Conservation (phyloP, 2,113 vertebrate genomes). For the Empidonax alnorum region DNA sequence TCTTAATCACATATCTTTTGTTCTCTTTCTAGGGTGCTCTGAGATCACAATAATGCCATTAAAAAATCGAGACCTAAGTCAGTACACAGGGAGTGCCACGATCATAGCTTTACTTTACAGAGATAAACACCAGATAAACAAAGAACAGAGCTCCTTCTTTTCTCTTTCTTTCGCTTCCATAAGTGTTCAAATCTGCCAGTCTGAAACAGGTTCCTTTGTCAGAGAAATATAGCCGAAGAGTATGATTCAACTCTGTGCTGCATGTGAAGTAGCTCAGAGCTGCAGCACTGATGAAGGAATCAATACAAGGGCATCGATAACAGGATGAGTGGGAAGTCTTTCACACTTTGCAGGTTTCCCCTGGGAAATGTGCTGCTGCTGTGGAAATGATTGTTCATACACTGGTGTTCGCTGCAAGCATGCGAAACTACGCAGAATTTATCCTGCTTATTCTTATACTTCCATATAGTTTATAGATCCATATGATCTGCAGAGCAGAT, state of each 20-base stretch:
- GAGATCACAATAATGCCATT: neutral
- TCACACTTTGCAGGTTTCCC: neutral
- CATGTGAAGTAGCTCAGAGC: constrained; percentile 33
- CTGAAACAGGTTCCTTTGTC: neutral
- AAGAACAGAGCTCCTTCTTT: neutral
- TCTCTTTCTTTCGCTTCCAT: constrained; percentile 8
- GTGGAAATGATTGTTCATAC: constrained; percentile 10
- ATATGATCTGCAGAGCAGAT: neutral
- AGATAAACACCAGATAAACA: neutral
- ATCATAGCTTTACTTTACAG: neutral
- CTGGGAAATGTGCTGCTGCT: neutral
- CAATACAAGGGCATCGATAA: constrained; percentile 2
- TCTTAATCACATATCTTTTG: neutral
- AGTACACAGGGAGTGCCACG: neutral
- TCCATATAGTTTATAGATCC: neutral
- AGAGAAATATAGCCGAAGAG: neutral
- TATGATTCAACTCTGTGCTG: neutral
- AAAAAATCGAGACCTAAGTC: neutral
- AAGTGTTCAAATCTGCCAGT: neutral
- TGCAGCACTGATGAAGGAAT: constrained; percentile 15
- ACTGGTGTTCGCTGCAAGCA: neutral
- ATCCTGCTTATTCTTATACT: neutral
- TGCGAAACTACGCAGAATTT: neutral
- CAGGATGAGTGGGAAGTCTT: constrained; percentile 31
- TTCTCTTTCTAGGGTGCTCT: neutral